Percentiles rank a stretch among this genome's conserved stretches.
phyloP scores from a whole-genome alignment of 2,797 vertebrate species.

The Saxicola maurus region DNA sequence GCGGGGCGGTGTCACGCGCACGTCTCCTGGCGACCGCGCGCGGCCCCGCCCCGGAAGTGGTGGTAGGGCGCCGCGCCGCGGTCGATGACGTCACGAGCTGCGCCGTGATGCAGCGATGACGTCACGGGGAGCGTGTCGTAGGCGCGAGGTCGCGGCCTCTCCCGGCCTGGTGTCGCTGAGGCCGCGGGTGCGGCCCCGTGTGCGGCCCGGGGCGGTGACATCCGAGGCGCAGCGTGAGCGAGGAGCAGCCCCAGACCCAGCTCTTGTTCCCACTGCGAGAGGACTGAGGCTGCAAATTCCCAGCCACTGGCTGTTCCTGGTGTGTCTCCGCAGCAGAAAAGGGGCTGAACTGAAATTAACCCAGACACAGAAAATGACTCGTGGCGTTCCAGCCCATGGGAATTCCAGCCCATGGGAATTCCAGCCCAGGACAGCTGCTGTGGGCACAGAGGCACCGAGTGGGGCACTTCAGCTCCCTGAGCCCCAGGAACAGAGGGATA shows the following conservation, averaged over 20 bases:
- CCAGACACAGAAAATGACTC: not conserved
- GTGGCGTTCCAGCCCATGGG: not conserved
- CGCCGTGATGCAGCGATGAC: rapidly evolving
- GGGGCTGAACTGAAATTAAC: not conserved
- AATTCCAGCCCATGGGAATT: not conserved
- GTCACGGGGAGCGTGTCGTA: rapidly evolving
- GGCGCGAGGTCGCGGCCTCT: not conserved
- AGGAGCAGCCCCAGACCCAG: not conserved
- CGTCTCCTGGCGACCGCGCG: not conserved
- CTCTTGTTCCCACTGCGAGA: rapidly evolving
- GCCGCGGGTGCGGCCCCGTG: not conserved
- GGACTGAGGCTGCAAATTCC: not conserved
- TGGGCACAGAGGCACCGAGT: rapidly evolving
- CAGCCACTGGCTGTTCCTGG: not conserved
- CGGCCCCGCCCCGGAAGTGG: not conserved
- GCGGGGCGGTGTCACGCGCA: not conserved
- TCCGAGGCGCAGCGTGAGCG: rapidly evolving
- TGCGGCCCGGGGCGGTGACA: not conserved
- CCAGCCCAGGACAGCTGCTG: not conserved
- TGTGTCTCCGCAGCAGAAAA: not conserved
- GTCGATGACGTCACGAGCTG: rapidly evolving
- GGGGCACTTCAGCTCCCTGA: rapidly evolving
- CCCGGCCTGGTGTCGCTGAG: not conserved
- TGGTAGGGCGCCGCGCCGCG: rapidly evolving
- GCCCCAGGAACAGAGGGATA: not conserved